These are phyloP conservation scores for Brachyptera putata DNA, from an alignment of 2,888 invertebrate species.

Conservation along the genomic window DNA sequence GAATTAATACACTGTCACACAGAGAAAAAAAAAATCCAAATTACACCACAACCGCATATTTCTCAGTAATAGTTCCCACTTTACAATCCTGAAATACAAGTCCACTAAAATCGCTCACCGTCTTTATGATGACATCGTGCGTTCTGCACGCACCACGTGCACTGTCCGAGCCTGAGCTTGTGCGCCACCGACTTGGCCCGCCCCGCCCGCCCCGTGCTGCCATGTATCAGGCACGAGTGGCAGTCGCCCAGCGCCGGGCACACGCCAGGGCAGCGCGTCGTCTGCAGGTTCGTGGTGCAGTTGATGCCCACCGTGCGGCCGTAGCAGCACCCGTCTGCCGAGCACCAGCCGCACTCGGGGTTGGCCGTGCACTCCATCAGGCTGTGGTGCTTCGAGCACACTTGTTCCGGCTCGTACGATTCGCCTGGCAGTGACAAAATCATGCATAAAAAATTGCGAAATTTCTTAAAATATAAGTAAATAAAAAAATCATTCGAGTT, in stretches of 20 bases:
- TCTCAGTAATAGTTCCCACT: too few species aligned
- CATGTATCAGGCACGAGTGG: conserved; percentile 83
- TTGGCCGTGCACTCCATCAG: conserved; percentile 81
- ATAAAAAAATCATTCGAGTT: too few species aligned
- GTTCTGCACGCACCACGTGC: conserved; percentile 92
- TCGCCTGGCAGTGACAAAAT: too few species aligned
- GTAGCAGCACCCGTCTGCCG: conserved; percentile 74
- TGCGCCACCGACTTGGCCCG: conserved; percentile 60
- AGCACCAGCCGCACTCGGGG: conserved; percentile 94
- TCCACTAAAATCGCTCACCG: too few species aligned
- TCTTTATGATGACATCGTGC: conserved; percentile 84
- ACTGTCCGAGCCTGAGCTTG: conserved; percentile 72
- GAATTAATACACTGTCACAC: too few species aligned
- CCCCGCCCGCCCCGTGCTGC: conserved; percentile 42
- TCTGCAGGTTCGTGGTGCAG: conserved; percentile 85
- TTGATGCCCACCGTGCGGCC: conserved; percentile 82
- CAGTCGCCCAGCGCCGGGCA: conserved; percentile 87
- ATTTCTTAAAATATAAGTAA: too few species aligned
- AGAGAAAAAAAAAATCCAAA: too few species aligned
- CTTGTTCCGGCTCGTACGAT: conserved; percentile 65
- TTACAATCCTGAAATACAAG: too few species aligned
- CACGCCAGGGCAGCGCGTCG: conserved; percentile 81
- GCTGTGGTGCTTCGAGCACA: conserved; percentile 68
- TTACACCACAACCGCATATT: too few species aligned
- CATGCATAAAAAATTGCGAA: too few species aligned